Evolutionary conservation across 2,113 vertebrate species (phyloP).

Genomic region (Chaetorhynchus papuensis): DNA sequence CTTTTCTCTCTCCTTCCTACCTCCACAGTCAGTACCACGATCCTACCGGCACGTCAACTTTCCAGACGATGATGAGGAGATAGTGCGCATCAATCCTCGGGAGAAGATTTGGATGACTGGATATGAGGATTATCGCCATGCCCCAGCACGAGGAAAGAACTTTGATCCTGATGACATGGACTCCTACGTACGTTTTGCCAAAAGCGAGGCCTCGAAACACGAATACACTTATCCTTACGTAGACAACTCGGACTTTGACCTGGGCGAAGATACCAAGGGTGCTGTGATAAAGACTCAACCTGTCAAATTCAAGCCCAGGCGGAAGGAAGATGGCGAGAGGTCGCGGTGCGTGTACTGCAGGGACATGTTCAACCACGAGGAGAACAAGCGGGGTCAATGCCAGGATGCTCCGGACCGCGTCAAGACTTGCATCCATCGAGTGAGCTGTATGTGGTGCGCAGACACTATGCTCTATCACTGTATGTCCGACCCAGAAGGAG

Average conservation of each 20-base stretch:
- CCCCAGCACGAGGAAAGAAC: slow-evolving; percentile 84
- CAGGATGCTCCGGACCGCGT: slow-evolving; percentile 93
- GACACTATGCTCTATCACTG: slow-evolving; percentile 99
- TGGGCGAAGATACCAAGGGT: slow-evolving; percentile 82
- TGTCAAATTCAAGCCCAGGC: slow-evolving; percentile 77
- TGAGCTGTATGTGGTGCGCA: slow-evolving; percentile 98
- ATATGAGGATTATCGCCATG: slow-evolving; percentile 96
- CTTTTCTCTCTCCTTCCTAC: background rate
- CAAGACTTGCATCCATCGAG: slow-evolving; percentile 86
- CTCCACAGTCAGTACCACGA: slow-evolving; percentile 72
- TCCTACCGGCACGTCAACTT: slow-evolving; percentile 88
- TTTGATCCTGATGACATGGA: slow-evolving; percentile 83
- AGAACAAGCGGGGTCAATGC: slow-evolving; percentile 89
- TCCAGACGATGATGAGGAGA: slow-evolving; percentile 91
- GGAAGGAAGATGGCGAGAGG: slow-evolving; percentile 84
- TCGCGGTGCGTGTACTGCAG: slow-evolving; percentile 92
- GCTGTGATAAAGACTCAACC: slow-evolving; percentile 89
- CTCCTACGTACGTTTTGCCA: slow-evolving; percentile 91
- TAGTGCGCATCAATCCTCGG: slow-evolving; percentile 95
- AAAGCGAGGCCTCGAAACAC: slow-evolving; percentile 88
- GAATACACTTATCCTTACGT: slow-evolving; percentile 94
- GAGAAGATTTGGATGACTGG: slow-evolving; percentile 92
- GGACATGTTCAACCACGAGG: slow-evolving; percentile 87
- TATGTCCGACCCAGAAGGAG: slow-evolving; percentile 98
- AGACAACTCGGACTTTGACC: slow-evolving; percentile 81